Evolutionary conservation across 2,113 vertebrate genomes (phyloP).

Genomic region (Apistogramma diplotaenia): DNA sequence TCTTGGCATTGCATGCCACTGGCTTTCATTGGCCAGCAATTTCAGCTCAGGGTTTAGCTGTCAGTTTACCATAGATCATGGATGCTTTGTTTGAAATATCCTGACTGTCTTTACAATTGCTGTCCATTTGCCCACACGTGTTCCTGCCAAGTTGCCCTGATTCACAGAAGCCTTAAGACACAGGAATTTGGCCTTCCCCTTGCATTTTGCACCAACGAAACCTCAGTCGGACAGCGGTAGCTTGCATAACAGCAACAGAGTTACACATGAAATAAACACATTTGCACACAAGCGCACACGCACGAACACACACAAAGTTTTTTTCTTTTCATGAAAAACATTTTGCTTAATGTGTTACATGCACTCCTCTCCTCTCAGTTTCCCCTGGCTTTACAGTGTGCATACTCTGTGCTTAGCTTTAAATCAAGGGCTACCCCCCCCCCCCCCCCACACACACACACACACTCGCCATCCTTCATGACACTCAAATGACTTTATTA

Average conservation of each 20-base stretch:
- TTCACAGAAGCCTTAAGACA: slow-evolving; percentile 71
- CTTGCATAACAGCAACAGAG: slow-evolving; percentile 56
- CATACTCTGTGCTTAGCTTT: not conserved
- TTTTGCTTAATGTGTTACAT: not conserved
- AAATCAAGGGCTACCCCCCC: not conserved
- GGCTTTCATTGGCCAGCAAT: slow-evolving; percentile 32
- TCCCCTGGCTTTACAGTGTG: not conserved
- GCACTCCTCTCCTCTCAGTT: not conserved
- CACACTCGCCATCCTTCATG: too few relatives aligned
- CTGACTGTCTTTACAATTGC: slow-evolving; percentile 75
- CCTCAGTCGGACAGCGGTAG: slow-evolving; percentile 44
- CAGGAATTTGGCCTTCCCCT: slow-evolving; percentile 72
- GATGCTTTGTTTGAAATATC: slow-evolving; percentile 78
- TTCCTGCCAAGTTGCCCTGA: slow-evolving; percentile 72
- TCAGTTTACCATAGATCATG: slow-evolving; percentile 75
- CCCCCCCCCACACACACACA: too few relatives aligned
- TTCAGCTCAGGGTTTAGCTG: slow-evolving; percentile 47
- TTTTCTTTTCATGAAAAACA: fast-evolving
- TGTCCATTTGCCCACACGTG: slow-evolving; percentile 75
- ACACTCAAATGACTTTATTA: not conserved
- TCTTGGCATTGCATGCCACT: slow-evolving; percentile 43
- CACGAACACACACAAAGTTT: not conserved
- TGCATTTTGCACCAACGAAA: slow-evolving; percentile 54
- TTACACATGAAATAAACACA: slow-evolving; percentile 39
- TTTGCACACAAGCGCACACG: not conserved